A percentile compares a stretch with the other conserved stretches of the same genome.
phyloP scores from a whole-genome alignment of 2,113 vertebrate species.

The Albula glossodonta region DNA sequence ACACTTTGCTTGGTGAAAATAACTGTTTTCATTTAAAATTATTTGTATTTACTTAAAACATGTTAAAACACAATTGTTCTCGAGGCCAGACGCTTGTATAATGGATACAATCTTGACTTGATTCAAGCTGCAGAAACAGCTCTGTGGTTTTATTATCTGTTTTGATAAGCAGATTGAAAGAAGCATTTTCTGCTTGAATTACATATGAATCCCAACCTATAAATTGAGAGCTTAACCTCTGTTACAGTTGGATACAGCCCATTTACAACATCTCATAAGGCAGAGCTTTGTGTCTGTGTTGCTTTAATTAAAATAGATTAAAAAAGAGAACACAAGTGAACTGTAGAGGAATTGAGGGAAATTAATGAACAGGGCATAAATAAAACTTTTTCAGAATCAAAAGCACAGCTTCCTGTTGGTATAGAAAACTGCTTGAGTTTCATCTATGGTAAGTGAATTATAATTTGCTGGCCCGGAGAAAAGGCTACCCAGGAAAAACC shows the following conservation, averaged over 20 bases:
- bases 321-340: background rate
- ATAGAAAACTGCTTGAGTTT: background rate
- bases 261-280: background rate
- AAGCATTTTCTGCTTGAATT: background rate
- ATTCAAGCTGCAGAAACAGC: background rate
- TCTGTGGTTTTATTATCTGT: background rate
- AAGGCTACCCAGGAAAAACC: background rate
- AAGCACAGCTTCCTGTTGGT: background rate
- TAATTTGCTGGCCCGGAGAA: slow-evolving; percentile 1
- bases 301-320: background rate
- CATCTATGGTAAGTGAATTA: slow-evolving; percentile 13
- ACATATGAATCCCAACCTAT: background rate
- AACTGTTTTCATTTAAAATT: too few relatives aligned
- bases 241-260: background rate
- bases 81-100: background rate
- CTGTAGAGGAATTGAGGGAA: background rate
- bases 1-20: background rate
- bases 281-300: background rate
- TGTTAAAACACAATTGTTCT: background rate
- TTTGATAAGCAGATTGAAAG: background rate
- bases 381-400: background rate
- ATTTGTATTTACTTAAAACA: too few relatives aligned
- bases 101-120: background rate
- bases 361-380: background rate
- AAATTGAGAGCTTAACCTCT: slow-evolving; percentile 4